Percentiles rank a stretch among this genome's conserved stretches.
Evolutionary conservation across 2,797 vertebrate genomes (phyloP).

Genomic region (Danio kyathit): DNA sequence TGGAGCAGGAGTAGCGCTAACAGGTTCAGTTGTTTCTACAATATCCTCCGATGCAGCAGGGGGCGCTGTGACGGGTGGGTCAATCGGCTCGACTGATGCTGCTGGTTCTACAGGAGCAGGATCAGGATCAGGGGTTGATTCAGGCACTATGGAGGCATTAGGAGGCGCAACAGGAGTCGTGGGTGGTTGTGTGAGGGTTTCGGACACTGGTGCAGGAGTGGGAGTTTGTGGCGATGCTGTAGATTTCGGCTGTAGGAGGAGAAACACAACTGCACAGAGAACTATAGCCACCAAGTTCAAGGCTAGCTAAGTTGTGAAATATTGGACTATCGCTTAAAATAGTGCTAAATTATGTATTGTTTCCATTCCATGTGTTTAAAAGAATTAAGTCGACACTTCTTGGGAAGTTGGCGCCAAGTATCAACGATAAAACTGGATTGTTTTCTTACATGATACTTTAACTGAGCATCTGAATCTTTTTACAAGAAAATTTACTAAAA

Average conservation of each 20-base stretch:
- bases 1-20: slow-evolving; percentile 14
- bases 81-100: slow-evolving; percentile 27
- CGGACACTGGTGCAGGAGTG: slow-evolving; percentile 2
- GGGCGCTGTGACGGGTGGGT: not conserved
- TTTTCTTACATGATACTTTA: too few species aligned
- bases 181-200: slow-evolving; percentile 27
- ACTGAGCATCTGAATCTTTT: too few species aligned
- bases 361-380: not conserved
- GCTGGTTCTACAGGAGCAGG: slow-evolving; percentile 29
- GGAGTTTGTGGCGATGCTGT: slow-evolving; percentile 62
- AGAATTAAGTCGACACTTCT: not conserved
- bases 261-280: slow-evolving; percentile 46
- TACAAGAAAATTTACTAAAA: too few species aligned
- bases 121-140: slow-evolving; percentile 14
- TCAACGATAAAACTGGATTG: not conserved
- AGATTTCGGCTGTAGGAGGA: slow-evolving; percentile 73
- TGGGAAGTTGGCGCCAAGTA: not conserved
- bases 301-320: not conserved
- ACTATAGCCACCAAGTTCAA: slow-evolving; percentile 5
- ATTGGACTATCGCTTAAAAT: not conserved
- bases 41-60: slow-evolving; percentile 37
- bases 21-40: slow-evolving; percentile 10
- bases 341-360: too few species aligned
- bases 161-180: slow-evolving; percentile 42
- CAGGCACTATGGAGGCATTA: slow-evolving; percentile 28